A percentile compares a stretch with the other conserved stretches of the same genome.
These are phyloP conservation scores for Turdus rufiventris DNA, from an alignment of 2,113 vertebrate genomes.

Conservation along the genomic window DNA sequence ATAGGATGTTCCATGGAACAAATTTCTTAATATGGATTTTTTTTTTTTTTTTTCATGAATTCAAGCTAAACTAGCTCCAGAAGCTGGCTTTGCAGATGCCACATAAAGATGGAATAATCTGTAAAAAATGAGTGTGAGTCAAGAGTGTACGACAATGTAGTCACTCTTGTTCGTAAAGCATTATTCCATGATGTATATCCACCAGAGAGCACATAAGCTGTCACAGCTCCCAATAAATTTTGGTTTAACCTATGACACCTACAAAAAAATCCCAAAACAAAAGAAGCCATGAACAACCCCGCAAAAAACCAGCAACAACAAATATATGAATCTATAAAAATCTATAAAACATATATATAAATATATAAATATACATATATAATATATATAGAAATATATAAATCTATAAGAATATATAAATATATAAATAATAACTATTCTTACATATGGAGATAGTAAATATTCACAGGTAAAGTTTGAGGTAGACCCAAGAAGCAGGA, in stretches of 20 bases:
- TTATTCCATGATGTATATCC: background rate
- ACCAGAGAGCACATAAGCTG: background rate
- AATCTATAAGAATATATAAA: too few relatives aligned
- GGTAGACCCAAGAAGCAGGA: background rate
- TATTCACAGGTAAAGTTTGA: background rate
- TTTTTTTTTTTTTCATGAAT: background rate
- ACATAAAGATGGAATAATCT: background rate
- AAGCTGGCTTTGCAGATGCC: background rate
- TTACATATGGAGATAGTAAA: background rate
- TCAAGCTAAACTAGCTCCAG: background rate
- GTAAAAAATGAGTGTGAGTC: background rate
- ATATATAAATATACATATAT: background rate
- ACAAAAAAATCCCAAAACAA: background rate
- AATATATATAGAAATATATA: background rate
- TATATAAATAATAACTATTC: background rate
- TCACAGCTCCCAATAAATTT: background rate
- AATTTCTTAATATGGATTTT: background rate
- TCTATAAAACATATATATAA: background rate
- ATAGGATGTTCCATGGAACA: background rate
- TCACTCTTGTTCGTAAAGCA: background rate
- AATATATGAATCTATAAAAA: too few relatives aligned
- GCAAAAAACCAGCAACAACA: background rate
- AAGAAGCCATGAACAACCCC: fast-evolving
- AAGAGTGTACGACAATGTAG: fast-evolving
- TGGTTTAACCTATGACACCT: background rate